A percentile compares a stretch with the other conserved stretches of the same genome.
Evolutionary conservation across 2,797 vertebrate species (phyloP).

Genomic region (Leucoraja ocellata): DNA sequence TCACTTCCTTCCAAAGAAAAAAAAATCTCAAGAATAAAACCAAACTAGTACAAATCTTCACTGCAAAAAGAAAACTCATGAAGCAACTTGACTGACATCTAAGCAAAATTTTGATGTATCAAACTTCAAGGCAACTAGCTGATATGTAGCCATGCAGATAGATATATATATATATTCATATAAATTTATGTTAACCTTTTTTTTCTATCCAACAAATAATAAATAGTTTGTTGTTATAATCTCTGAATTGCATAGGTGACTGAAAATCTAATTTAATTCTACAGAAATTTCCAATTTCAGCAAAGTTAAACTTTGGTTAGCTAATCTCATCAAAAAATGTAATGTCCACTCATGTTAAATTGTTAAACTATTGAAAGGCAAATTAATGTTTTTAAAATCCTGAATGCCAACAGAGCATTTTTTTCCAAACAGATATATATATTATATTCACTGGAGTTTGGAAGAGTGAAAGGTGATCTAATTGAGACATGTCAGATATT

Average conservation of each 20-base stretch:
- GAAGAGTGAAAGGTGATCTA: no score
- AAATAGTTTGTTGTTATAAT: no score
- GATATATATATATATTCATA: not conserved
- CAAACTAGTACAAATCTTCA: not conserved
- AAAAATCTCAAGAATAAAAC: not conserved
- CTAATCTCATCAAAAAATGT: not conserved
- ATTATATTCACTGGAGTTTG: no score
- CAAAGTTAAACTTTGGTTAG: not conserved
- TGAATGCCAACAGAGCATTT: not conserved
- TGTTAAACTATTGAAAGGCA: conserved; percentile 14
- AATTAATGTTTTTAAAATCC: not conserved
- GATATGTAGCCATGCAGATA: not conserved
- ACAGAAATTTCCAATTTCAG: not conserved
- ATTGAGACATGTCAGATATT: no score
- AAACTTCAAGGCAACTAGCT: not conserved
- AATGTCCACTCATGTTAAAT: not conserved
- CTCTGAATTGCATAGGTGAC: not conserved
- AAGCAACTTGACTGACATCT: not conserved
- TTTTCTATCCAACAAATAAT: conserved; percentile 2
- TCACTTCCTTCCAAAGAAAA: not conserved
- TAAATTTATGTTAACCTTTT: not conserved
- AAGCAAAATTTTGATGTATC: not conserved
- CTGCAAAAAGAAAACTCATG: not conserved
- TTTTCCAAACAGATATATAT: not conserved
- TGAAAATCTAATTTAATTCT: not conserved